Evolutionary conservation across 2,888 invertebrate species (phyloP), one percentile per base, ranked within the genome.

Genomic region (Aromia moschata): DNA sequence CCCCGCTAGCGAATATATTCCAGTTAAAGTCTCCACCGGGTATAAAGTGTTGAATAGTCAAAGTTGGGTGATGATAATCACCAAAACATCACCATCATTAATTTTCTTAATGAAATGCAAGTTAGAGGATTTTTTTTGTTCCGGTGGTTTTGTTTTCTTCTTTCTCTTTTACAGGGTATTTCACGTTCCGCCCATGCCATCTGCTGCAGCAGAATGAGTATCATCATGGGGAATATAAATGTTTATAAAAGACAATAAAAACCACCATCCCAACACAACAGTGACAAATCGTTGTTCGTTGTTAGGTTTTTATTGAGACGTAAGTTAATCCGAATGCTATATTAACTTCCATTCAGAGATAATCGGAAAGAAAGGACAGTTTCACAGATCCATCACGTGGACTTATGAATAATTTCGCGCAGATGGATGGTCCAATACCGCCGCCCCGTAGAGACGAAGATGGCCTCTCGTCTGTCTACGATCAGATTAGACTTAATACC

Each of bases 381-480:
- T 58, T 51, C 14, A 47, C 41, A 51, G 58, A 59, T 62, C 58
- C 49, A 56, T 63, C 57, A 59, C 43, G 30, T 65, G 49, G 61
- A 56, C 66, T 74, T 76, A 77, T 77, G 77, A 76, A 77, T 77
- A 77, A 78, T 77, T 78, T 78, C 64, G 78, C 77, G 70, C 70
- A 77, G 78, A 77, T 76, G 71, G 72, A 77, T 77, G 74, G 69
- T 71, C 75, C 76, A 75, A 77, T 78, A 75, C 73, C 59, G 70
- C 66, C 68, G 65, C 68, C 73, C 74, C 62, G 72, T 65, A 65
- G 72, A 59, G 70, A 54, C 62, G 68, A 67, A 69, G 71, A 71
- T 72, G 72, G 70, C 68, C 69, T 69, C 69, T 70, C 72, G 67
- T 72, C 72, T 70, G 68, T 64, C 59, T 64, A 70, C 75, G 64